phyloP scores from a whole-genome alignment of 2,888 invertebrate genomes.

The Stegana nigrithorax region DNA sequence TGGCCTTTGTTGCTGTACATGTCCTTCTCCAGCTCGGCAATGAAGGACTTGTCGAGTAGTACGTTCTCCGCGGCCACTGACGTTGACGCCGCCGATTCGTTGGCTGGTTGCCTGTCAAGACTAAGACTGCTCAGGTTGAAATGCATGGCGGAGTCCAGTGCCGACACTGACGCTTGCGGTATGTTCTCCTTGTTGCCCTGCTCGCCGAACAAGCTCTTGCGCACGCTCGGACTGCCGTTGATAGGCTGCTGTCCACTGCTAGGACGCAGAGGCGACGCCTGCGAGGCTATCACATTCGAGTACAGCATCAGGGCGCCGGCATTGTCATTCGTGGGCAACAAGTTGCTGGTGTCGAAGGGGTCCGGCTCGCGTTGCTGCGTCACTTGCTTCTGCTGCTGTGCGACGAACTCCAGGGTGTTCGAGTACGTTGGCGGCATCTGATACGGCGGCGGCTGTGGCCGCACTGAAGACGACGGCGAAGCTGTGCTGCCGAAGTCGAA shows the following conservation, averaged over 20 bases:
- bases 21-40: constrained; percentile 76
- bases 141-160: constrained; percentile 52
- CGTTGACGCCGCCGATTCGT: not conserved
- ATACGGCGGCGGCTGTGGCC: constrained; percentile 70
- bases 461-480: constrained; percentile 26
- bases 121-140: constrained; percentile 58
- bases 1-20: constrained; percentile 67
- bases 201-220: constrained; percentile 57
- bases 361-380: constrained; percentile 63
- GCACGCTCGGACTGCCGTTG: constrained; percentile 47
- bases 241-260: not conserved
- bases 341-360: constrained; percentile 76
- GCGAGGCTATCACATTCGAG: constrained; percentile 45
- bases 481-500: constrained; percentile 43
- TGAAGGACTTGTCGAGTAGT: constrained; percentile 71
- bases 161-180: constrained; percentile 38
- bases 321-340: constrained; percentile 29
- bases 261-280: constrained; percentile 1
- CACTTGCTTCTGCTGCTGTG: constrained; percentile 40
- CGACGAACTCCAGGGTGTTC: constrained; percentile 68
- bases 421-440: constrained; percentile 72
- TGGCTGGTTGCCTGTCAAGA: constrained; percentile 43
- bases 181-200: constrained; percentile 62
- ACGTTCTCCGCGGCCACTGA: constrained; percentile 25
- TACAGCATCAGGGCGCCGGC: constrained; percentile 43